Evolutionary conservation across 2,113 vertebrate genomes (phyloP), one percentile per base, ranked within the genome.

Genomic region (Xenus cinereus): DNA sequence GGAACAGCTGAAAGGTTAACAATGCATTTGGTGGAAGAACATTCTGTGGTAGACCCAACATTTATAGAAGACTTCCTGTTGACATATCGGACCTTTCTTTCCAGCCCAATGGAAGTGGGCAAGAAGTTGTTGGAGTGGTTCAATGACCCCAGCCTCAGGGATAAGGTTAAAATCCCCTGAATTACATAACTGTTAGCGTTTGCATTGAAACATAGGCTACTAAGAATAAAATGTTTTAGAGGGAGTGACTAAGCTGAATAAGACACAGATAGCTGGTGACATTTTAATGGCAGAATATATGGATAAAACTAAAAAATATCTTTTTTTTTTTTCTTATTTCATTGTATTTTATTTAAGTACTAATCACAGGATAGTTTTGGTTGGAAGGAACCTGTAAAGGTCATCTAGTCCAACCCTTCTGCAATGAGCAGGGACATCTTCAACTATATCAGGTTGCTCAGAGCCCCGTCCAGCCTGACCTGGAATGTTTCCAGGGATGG

Each of bases 81-180:
- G 81, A 99, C 99, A 0, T 99, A 99, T 96, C 98, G 99, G 96
- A 99, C 99, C 93, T 99, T 99, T 98, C 99, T 99, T 97, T 99
- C 99, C 92, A 99, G 99, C 98, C 99, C 99, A 59, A 99, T 99
- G 99, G 99, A 99, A 97, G 99, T 99, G 98, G 99, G 99, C 93
- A 99, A 99, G 97, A 99, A 99, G 98, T 99, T 99, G 83, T 98
- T 99, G 98, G 99, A 99, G 98, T 99, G 99, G 99, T 99, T 99
- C 97, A 99, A 99, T 92, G 99, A 99, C 98, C 98, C 99, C 97
- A 99, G 99, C 98, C 99, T 99, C 99, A 99, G 99, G 99, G 99
- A 99, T 98, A 99, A 99, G 99, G 99, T 99, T 97, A 87, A 95
- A 94, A 95, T 94, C 17, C 18, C 4, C 7, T 50, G 10, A 79